Evolutionary conservation across 1,140 invertebrate species (phyloP), one percentile per base, ranked within the genome.

Genomic region (Drosophila eugracilis): DNA sequence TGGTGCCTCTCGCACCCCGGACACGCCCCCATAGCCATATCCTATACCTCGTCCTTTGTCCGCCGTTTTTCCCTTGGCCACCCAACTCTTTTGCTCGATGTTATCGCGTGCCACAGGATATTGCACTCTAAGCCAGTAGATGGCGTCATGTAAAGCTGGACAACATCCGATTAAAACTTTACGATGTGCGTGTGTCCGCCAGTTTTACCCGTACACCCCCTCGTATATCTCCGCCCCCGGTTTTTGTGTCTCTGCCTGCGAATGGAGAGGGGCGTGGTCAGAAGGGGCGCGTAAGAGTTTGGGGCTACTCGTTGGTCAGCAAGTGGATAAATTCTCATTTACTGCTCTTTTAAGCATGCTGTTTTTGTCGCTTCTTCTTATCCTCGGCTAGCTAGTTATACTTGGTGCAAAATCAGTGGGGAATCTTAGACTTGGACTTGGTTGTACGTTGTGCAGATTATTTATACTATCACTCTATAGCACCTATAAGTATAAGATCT

Each of bases 271-370:
- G 22, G 44, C 36, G 24, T 30, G 55, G 36, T 6, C 24, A 22
- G 19, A 41, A 39, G 4, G 5, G 36, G n/a, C 12, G 17, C 34
- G 19, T 4, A 19, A 1, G 3, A 10, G 17, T 9, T 14, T 7
- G 42, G 52, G n/a, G 9, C 47, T 52, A 45, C 49, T 54, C 22
- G 53, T 67, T 89, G 79, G 73, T 57, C 85, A 72, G 81, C 86
- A 81, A 89, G 86, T 89, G 86, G 80, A 89, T 89, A 89, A 89
- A 89, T 90, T 90, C 77, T 89, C 86, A 89, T 89, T 89, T 89
- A 89, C 86, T 89, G 86, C 86, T 89, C 86, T 89, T 89, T 89
- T 89, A 85, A 90, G 85, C 85, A 89, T 84, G 73, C 72, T 80
- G 69, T 85, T 85, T 86, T 85, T 77, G 69, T 69, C 70, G 73